Conservation (phyloP, 2,113 vertebrate species). For the Zosterops japonicus region DNA sequence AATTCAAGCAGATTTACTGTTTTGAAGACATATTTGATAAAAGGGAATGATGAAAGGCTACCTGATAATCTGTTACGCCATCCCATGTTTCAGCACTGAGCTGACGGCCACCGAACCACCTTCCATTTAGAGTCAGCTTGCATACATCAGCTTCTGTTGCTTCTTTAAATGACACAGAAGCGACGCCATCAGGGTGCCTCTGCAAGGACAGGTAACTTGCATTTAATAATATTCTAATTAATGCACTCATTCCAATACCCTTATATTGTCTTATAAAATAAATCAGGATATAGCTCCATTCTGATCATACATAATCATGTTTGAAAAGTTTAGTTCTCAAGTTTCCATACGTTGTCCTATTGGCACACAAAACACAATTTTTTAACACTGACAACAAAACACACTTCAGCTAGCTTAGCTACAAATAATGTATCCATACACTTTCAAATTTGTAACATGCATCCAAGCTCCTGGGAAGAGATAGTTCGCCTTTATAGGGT, state of each 20-base stretch:
- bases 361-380: neutral
- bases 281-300: neutral
- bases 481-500: neutral
- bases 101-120: no score
- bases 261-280: neutral
- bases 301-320: fast-evolving
- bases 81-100: no score
- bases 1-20: no score
- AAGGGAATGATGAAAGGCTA: no score
- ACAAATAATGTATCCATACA: neutral
- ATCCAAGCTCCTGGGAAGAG: neutral
- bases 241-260: neutral
- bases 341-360: neutral
- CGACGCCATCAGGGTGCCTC: conserved; percentile 94
- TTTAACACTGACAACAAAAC: neutral
- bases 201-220: conserved; percentile 52
- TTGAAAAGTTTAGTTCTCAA: neutral
- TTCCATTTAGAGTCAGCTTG: no score
- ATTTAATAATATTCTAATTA: neutral
- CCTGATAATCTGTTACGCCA: no score
- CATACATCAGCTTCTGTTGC: conserved; percentile 80
- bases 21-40: no score
- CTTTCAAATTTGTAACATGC: neutral
- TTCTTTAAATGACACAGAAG: conserved; percentile 93
- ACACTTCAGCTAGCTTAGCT: neutral